Evolutionary conservation across 2,797 vertebrate genomes (phyloP), one percentile per base, ranked within the genome.

Genomic region (Sebastes ruberrimus): DNA sequence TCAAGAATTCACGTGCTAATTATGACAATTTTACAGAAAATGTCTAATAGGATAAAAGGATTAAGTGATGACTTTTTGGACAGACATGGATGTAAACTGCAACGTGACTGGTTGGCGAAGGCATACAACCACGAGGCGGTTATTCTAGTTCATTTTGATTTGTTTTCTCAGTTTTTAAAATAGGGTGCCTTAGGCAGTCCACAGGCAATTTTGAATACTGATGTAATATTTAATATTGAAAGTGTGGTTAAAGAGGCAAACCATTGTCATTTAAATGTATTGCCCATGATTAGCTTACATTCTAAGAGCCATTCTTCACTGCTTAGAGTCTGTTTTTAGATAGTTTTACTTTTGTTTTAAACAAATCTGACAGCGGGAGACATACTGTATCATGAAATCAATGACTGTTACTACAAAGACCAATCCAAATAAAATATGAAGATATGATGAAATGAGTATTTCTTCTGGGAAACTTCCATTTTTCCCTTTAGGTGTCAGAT

Each of bases 171-270:
- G 9, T 71, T 52, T 80, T 56, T 62, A 2, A 62, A 67, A 63
- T 32, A 27, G 2, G 3, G 6, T 10, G 53, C 80, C 68, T 67
- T 4, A 49, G 67, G 62, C 69, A 46, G 18, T 62, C 49, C 61
- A 61, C 18, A 3, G 23, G 13, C 59, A 53, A 46, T 35, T 30
- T 57, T 65, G 25, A 77, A 71, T 63, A 42, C 33, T 80, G 23
- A 42, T 69, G 33, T 30, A 61, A 49, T 55, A 74, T 74, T 71
- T 55, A 67, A 79, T 38, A 63, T 65, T 16, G 2, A 79, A 42
- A 67, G 64, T 69, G 32, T 55, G 23, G 32, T 76, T 66, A 22
- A 49, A 71, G n/a, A 56, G 14, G 27, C 52, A 46, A 42, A 64
- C 1, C 25, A 18, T 13, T 55, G 59, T 70, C 10, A 70, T 82